These are phyloP conservation scores for Caenorhabditis sinica DNA, from an alignment of 2,888 invertebrate genomes.

Conservation along the genomic window DNA sequence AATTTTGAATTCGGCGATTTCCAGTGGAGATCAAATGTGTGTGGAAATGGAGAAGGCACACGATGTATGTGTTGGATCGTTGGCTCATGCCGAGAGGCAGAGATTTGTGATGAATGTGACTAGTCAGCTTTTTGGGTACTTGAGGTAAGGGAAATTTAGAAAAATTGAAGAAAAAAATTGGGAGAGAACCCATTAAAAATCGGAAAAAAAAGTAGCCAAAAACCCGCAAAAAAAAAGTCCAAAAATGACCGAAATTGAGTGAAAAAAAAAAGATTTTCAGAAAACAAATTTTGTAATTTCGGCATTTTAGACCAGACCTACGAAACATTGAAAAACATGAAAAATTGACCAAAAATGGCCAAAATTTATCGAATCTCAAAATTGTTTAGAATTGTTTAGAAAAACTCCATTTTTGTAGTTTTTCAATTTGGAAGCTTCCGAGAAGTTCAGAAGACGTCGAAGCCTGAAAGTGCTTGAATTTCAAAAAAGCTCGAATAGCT, in stretches of 20 bases:
- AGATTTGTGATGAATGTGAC: conserved; percentile 41
- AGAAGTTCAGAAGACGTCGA: background rate
- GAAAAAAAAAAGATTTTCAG: too few species aligned
- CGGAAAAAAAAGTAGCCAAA: background rate
- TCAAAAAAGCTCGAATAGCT: background rate
- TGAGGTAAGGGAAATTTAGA: conserved; percentile 30
- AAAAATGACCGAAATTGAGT: background rate
- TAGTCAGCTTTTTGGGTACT: conserved; percentile 46
- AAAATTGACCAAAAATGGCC: background rate
- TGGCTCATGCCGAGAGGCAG: conserved; percentile 49
- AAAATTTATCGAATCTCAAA: too few species aligned
- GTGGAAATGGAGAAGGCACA: conserved; percentile 52
- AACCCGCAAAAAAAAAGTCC: background rate
- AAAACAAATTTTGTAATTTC: too few species aligned
- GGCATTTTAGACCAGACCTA: too few species aligned
- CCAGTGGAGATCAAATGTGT: conserved; percentile 36
- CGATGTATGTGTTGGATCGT: conserved; percentile 51
- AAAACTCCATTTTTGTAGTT: background rate
- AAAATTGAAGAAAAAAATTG: background rate
- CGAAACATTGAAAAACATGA: background rate
- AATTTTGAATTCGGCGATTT: conserved; percentile 5
- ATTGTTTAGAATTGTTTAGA: too few species aligned
- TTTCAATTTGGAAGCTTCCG: background rate
- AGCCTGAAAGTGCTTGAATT: background rate
- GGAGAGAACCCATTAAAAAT: background rate